phyloP scores from a whole-genome alignment of 2,888 invertebrate genomes.

The Eupeodes latifasciatus region DNA sequence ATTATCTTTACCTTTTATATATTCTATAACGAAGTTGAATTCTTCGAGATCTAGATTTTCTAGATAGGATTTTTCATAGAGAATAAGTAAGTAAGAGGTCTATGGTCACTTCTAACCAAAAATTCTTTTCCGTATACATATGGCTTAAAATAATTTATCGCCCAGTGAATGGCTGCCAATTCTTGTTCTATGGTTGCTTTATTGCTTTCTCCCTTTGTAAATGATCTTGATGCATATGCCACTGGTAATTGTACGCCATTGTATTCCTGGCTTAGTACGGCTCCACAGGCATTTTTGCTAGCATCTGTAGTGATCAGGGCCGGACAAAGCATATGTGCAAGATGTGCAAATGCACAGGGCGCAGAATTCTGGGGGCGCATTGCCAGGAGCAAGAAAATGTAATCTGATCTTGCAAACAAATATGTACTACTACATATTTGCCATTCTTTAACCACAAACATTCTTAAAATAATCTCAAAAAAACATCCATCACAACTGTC shows the following conservation, averaged over 20 bases:
- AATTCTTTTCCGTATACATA: slow-evolving; percentile 73
- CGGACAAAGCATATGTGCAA: too few relatives aligned
- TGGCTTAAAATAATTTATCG: slow-evolving; percentile 76
- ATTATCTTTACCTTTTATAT: slow-evolving; percentile 76
- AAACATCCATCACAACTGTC: too few relatives aligned
- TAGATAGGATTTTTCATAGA: slow-evolving; percentile 77
- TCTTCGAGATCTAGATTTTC: slow-evolving; percentile 77
- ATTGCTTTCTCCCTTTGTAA: slow-evolving; percentile 77
- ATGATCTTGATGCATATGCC: slow-evolving; percentile 69
- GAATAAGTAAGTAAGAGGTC: slow-evolving; percentile 77
- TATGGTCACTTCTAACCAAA: slow-evolving; percentile 76
- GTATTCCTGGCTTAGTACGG: slow-evolving; percentile 66
- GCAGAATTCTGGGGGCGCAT: too few relatives aligned
- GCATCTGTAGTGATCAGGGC: slow-evolving; percentile 72
- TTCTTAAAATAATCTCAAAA: too few relatives aligned
- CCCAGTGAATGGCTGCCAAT: slow-evolving; percentile 75
- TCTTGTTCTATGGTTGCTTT: slow-evolving; percentile 78
- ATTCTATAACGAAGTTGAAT: slow-evolving; percentile 76
- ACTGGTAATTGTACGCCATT: slow-evolving; percentile 56
- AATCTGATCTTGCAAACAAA: too few relatives aligned
- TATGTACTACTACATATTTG: too few relatives aligned
- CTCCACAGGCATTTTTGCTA: slow-evolving; percentile 66
- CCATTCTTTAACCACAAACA: too few relatives aligned
- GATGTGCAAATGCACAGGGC: too few relatives aligned
- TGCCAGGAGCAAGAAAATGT: too few relatives aligned